Evolutionary conservation across 1,140 invertebrate species (phyloP).

Genomic region (Solenopsis invicta): DNA sequence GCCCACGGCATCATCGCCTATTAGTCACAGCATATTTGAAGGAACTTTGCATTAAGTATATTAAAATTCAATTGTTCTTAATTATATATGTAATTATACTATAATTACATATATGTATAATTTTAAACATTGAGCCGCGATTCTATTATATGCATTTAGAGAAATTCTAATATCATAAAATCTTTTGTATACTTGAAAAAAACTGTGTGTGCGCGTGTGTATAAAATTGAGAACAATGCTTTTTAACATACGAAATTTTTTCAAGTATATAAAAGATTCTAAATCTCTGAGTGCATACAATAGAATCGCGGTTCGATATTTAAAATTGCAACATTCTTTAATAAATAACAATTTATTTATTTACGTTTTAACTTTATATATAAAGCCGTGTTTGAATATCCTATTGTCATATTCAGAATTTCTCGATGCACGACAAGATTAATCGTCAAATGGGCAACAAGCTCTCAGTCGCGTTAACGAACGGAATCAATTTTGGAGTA

Average conservation of each 20-base stretch:
- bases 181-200: slow-evolving; percentile 3
- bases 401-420: neutral
- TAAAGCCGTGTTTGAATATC: neutral
- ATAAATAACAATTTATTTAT: neutral
- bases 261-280: slow-evolving; percentile 4
- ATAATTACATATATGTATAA: too few relatives aligned
- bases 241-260: neutral
- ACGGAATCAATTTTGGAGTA: slow-evolving; percentile 37
- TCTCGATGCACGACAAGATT: slow-evolving; percentile 30
- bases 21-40: slow-evolving; percentile 23
- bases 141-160: neutral
- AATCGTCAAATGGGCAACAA: neutral
- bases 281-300: neutral
- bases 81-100: neutral
- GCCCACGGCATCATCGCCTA: slow-evolving; percentile 6
- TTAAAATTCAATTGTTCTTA: neutral
- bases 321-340: neutral
- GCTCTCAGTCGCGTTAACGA: neutral
- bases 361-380: neutral
- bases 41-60: neutral
- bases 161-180: neutral
- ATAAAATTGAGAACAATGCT: neutral
- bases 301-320: neutral
- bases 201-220: neutral
- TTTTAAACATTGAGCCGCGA: neutral